A percentile compares a stretch with the other conserved stretches of the same genome.
Conservation (phyloP, 2,797 vertebrate genomes). For the Gambelia wislizenii region DNA sequence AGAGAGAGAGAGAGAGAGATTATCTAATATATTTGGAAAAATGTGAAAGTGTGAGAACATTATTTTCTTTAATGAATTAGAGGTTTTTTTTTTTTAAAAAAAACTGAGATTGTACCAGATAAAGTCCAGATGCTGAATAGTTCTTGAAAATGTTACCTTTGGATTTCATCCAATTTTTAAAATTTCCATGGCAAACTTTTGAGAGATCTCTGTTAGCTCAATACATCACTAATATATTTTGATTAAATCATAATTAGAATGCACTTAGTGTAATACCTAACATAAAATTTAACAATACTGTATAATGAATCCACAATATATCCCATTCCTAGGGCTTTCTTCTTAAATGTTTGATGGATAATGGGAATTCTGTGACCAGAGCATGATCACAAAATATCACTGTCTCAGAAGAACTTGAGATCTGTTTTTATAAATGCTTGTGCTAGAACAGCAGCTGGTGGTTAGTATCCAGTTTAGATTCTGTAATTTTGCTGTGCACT, state of each 20-base stretch:
- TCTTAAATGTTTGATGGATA: not conserved
- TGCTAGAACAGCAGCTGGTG: not conserved
- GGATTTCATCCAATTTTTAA: conserved; percentile 55
- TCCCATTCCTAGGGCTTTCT: not conserved
- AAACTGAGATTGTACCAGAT: conserved; percentile 61
- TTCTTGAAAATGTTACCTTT: conserved; percentile 64
- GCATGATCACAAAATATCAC: not conserved
- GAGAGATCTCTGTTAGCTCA: conserved; percentile 44
- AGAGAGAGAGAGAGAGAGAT: conserved; percentile 29
- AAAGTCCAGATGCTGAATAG: conserved; percentile 69
- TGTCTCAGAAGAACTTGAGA: not conserved
- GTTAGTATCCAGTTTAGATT: not conserved
- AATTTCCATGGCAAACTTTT: conserved; percentile 41
- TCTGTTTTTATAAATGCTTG: not conserved
- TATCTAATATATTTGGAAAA: conserved; percentile 72
- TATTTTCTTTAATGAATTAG: conserved; percentile 71
- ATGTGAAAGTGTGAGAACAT: conserved; percentile 66
- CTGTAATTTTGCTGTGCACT: not conserved
- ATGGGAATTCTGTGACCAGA: not conserved
- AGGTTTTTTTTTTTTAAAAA: conserved; percentile 70
- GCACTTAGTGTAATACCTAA: not conserved
- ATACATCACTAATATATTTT: conserved; percentile 37
- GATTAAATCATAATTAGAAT: conserved; percentile 37
- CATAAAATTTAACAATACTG: conserved; percentile 33
- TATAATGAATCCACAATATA: conserved; percentile 24